Conservation (phyloP, 2,113 vertebrate species). For the Melanocharis versteri region DNA sequence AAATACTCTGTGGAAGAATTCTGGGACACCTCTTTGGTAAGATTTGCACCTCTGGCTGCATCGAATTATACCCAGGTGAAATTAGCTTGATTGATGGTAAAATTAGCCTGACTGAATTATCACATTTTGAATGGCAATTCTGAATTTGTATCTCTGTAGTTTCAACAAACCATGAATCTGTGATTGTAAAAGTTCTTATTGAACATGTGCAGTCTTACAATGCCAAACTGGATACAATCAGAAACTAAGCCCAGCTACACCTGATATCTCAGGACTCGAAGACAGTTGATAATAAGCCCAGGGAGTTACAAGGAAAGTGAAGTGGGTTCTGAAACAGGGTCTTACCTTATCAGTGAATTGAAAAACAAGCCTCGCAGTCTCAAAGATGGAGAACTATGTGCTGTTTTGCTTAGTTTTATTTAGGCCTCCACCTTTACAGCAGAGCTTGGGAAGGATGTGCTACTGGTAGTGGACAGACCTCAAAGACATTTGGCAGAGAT, state of each 20-base stretch:
- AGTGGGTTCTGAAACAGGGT: not conserved
- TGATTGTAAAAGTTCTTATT: not conserved
- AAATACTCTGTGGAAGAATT: not conserved
- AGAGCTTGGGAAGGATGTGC: not conserved
- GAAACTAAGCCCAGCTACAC: not conserved
- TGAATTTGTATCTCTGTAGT: not conserved
- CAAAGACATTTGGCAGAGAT: not conserved
- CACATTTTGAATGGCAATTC: not conserved
- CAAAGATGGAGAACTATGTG: fast-evolving
- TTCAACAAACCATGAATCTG: not conserved
- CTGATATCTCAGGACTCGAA: not conserved
- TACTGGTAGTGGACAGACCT: not conserved
- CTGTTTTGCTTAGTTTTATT: not conserved
- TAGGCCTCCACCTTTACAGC: not conserved
- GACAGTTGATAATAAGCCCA: not conserved
- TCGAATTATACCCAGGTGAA: fast-evolving
- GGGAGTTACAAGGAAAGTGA: not conserved
- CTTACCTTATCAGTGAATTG: not conserved
- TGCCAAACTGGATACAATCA: not conserved
- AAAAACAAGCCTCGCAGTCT: not conserved
- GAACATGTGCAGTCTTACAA: not conserved
- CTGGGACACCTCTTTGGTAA: not conserved
- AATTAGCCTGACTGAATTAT: not conserved
- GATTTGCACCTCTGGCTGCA: not conserved
- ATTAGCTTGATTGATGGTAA: not conserved